A percentile compares a stretch with the other conserved stretches of the same genome.
Evolutionary conservation across 1,140 invertebrate genomes (phyloP).

Genomic region (Drosophila pandora): DNA sequence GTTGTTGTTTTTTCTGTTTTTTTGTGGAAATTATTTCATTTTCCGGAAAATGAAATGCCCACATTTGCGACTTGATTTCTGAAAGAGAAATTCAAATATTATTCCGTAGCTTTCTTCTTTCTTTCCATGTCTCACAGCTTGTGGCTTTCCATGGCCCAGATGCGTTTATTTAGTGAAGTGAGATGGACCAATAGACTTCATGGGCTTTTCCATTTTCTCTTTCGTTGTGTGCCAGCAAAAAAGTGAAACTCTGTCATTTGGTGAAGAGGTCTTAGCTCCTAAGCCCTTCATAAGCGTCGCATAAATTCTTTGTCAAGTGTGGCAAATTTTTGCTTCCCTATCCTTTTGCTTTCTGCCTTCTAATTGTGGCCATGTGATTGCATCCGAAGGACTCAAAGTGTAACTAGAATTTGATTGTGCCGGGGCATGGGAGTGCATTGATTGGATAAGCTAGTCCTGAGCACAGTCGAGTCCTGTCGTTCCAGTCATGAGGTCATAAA

Average conservation of each 20-base stretch:
- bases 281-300: slow-evolving; percentile 77
- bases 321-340: slow-evolving; percentile 54
- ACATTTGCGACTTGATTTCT: slow-evolving; percentile 57
- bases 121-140: background rate
- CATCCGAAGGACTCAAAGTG: slow-evolving; percentile 49
- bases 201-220: slow-evolving; percentile 6
- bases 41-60: slow-evolving; percentile 48
- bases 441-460: slow-evolving; percentile 53
- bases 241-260: slow-evolving; percentile 63
- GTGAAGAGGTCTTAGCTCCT: slow-evolving; percentile 60
- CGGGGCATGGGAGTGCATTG: slow-evolving; percentile 61
- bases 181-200: background rate
- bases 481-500: slow-evolving; percentile 30
- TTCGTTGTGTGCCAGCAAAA: slow-evolving; percentile 17
- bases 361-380: slow-evolving; percentile 55
- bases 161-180: slow-evolving; percentile 59
- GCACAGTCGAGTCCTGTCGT: slow-evolving; percentile 8
- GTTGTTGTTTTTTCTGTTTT: slow-evolving; percentile 25
- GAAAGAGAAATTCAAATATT: slow-evolving; percentile 28
- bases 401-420: slow-evolving; percentile 77
- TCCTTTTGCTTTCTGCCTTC: slow-evolving; percentile 24
- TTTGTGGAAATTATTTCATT: slow-evolving; percentile 16
- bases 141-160: slow-evolving; percentile 7
- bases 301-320: slow-evolving; percentile 81
- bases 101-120: slow-evolving; percentile 18